Base-by-base conservation (phyloP, 2,797 vertebrate species). In the Pseudotriccus pelzelni region DNA sequence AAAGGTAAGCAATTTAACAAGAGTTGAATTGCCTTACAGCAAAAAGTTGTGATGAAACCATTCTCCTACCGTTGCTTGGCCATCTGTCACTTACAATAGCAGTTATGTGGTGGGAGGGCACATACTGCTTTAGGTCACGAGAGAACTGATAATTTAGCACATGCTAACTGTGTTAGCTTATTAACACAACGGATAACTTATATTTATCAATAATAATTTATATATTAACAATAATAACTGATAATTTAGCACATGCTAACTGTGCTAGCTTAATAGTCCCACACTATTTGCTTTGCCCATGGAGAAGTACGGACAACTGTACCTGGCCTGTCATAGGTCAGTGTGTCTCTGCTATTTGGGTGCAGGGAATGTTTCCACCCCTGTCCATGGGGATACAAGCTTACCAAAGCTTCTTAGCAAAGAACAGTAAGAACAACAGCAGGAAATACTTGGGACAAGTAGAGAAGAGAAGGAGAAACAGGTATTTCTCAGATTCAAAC, bases 1-100 rank as follows among this genome's bases (percentile, higher is more conserved):
- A 87, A 74, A 92, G 58, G 44, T 50, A 53, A 91, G 69, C 36
- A 66, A 80, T 94, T 81, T 69, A 81, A 55, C 56, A 82, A 79
- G 30, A 27, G n/a, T 10, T 62, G 73, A 80, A 72, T 72, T 21
- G 34, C 62, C 36, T 87, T 59, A 85, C 21, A 66, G 6, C 7
- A 2, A 49, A 69, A 94, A 63, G 52, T 69, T 64, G n/a, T 39
- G 70, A 81, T 34, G 41, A 62, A 89, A 58, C 55, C 3, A 0
- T 70, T 88, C 66, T 69, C 43, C 47, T 46, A 18, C 12, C 3
- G 5, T 32, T 73, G 23, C 32, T 56, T 76, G 63, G 17, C 39
- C 59, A 69, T 86, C 55, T 66, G 1, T 85, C 69, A 46, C 14
- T 82, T 46, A 10, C 3, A 92, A 74, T 36, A 84, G 69, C 37